Conservation (phyloP, 2,888 invertebrate genomes). For the Pristionchus maxplancki region DNA sequence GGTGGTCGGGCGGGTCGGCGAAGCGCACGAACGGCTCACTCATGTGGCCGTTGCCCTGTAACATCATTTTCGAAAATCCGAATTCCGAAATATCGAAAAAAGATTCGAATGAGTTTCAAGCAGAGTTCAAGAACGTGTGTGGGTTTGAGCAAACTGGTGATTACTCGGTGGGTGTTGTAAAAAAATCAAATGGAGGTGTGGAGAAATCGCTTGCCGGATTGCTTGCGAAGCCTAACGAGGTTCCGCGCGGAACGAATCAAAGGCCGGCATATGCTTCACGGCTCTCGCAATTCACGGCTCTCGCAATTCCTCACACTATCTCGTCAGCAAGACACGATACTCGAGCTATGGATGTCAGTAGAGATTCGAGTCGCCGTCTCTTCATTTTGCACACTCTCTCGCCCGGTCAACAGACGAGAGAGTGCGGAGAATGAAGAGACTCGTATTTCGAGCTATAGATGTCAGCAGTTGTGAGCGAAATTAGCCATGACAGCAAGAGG, state of each 20-base stretch:
- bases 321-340: too few species aligned
- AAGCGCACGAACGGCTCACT: slow-evolving; percentile 15
- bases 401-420: too few species aligned
- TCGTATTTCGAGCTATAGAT: too few species aligned
- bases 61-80: background rate
- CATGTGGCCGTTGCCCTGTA: slow-evolving; percentile 21
- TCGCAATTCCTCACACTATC: too few species aligned
- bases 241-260: background rate
- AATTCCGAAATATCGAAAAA: background rate
- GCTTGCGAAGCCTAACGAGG: background rate
- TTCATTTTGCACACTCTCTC: too few species aligned
- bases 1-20: background rate
- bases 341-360: too few species aligned
- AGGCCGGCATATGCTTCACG: background rate
- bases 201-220: background rate
- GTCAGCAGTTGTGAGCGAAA: background rate
- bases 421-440: too few species aligned
- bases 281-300: too few species aligned
- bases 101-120: background rate
- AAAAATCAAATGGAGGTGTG: too few species aligned
- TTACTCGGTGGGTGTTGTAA: too few species aligned
- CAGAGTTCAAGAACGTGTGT: background rate
- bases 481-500: background rate
- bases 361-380: too few species aligned
- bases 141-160: too few species aligned